Percentiles rank a stretch among this genome's conserved stretches.
Evolutionary conservation across 2,113 vertebrate species (phyloP).

Genomic region (Perca schrenkii): DNA sequence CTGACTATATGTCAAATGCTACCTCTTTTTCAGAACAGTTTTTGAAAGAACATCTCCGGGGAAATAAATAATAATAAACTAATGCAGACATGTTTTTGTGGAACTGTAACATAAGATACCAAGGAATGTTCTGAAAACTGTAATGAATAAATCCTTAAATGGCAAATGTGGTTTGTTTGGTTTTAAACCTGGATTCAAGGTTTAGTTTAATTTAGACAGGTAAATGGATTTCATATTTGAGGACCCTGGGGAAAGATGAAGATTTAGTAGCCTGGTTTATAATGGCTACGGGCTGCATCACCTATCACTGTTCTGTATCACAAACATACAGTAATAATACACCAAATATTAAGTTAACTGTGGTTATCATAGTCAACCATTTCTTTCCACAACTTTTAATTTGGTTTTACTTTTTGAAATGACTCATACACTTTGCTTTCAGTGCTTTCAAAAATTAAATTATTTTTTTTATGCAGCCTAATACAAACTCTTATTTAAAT

Average conservation of each 20-base stretch:
- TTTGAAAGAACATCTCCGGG: background rate
- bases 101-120: background rate
- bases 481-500: background rate
- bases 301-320: background rate
- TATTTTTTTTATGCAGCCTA: background rate
- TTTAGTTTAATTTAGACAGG: background rate
- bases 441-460: background rate
- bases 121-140: background rate
- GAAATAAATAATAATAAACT: background rate
- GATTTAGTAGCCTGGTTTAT: background rate
- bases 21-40: slow-evolving; percentile 11
- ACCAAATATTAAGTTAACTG: background rate
- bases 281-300: background rate
- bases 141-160: slow-evolving; percentile 3
- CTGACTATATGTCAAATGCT: slow-evolving; percentile 1
- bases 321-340: background rate
- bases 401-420: background rate
- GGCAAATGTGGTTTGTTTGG: slow-evolving; percentile 12
- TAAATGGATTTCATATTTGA: background rate
- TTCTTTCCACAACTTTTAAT: too few species aligned
- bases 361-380: background rate
- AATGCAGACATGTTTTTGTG: background rate
- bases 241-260: background rate
- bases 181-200: slow-evolving; percentile 7
- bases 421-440: background rate